A percentile compares a stretch with the other conserved stretches of the same genome.
These are phyloP conservation scores for Amphipoea oculea DNA, from an alignment of 2,888 invertebrate genomes.

Conservation along the genomic window DNA sequence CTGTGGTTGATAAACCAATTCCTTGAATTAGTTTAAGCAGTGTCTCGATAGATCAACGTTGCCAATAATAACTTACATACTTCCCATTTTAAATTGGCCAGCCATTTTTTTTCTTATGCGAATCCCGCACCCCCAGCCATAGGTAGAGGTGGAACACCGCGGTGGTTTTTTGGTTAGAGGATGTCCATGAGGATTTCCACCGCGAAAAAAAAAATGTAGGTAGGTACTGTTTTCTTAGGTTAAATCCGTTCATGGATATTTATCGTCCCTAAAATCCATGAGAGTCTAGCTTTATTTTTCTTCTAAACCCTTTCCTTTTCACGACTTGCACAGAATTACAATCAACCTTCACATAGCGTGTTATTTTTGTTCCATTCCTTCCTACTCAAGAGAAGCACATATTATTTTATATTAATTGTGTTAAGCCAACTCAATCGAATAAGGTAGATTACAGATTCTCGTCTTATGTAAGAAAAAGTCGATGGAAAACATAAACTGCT, in stretches of 20 bases:
- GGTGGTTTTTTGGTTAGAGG: too few species aligned
- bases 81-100: too few species aligned
- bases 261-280: not conserved
- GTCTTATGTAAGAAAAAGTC: not conserved
- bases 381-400: not conserved
- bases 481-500: not conserved
- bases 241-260: not conserved
- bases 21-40: not conserved
- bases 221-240: not conserved
- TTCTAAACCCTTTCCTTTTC: not conserved
- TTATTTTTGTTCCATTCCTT: slow-evolving; percentile 25
- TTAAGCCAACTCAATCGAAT: not conserved
- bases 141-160: too few species aligned
- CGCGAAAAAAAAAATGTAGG: too few species aligned
- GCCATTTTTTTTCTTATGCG: not conserved
- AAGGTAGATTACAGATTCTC: not conserved
- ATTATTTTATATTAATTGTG: slow-evolving; percentile 7
- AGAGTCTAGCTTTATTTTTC: not conserved
- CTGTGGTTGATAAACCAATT: not conserved
- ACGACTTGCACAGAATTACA: slow-evolving; percentile 10
- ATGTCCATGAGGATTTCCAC: too few species aligned
- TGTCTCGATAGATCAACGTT: too few species aligned
- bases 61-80: too few species aligned
- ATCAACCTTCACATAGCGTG: not conserved
- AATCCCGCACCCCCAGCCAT: too few species aligned